Percentiles rank a stretch among this genome's conserved stretches.
phyloP scores from a whole-genome alignment of 2,888 invertebrate genomes.

The Leptinotarsa haldemani region DNA sequence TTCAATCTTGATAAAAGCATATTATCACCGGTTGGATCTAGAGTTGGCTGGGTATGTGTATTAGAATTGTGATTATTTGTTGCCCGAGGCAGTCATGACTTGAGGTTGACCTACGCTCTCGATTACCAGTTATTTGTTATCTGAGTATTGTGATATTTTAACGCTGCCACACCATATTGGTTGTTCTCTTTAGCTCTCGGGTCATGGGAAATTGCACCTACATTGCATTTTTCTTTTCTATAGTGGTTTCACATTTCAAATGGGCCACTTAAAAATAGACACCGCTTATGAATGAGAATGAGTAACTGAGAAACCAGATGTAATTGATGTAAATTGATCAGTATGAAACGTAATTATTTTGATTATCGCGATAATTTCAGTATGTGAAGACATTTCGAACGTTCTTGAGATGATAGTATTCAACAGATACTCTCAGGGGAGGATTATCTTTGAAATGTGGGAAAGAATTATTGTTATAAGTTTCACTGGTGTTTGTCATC shows the following conservation, averaged over 20 bases:
- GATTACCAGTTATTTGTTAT: slow-evolving; percentile 56
- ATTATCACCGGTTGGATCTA: neutral
- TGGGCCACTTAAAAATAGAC: neutral
- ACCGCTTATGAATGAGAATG: neutral
- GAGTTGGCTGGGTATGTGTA: neutral
- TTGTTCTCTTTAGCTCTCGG: slow-evolving; percentile 23
- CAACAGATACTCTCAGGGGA: too few relatives aligned
- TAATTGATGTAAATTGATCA: too few relatives aligned
- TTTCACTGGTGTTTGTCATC: neutral
- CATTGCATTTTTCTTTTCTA: slow-evolving; percentile 21
- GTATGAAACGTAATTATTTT: too few relatives aligned
- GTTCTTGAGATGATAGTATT: too few relatives aligned
- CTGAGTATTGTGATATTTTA: slow-evolving; percentile 48
- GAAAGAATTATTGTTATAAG: neutral
- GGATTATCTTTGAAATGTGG: too few relatives aligned
- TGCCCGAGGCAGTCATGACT: slow-evolving; percentile 55
- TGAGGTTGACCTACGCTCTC: slow-evolving; percentile 57
- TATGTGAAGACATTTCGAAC: too few relatives aligned
- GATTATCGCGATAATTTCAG: too few relatives aligned
- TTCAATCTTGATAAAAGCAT: slow-evolving; percentile 16
- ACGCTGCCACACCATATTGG: slow-evolving; percentile 37
- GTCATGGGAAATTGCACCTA: slow-evolving; percentile 30
- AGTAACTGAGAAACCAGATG: neutral
- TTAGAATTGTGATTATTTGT: slow-evolving; percentile 17
- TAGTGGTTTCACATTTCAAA: neutral